Evolutionary conservation across 2,113 vertebrate species (phyloP), one percentile per base, ranked within the genome.

Genomic region (Butastur rufipennis): DNA sequence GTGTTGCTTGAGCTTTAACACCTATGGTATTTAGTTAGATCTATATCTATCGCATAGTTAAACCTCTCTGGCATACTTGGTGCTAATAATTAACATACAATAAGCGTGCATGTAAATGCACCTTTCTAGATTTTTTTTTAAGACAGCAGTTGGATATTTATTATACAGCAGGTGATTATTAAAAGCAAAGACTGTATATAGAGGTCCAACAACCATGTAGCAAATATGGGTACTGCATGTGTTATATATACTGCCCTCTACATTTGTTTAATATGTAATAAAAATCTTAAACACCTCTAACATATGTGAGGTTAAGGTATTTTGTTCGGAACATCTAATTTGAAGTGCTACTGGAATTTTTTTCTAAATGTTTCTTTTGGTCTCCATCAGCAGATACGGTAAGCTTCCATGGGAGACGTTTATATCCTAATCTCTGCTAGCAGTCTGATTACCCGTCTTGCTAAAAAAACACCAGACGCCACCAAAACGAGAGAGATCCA

Each of bases 1-100:
- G 61, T 81, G 93, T 89, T 81, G 90, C 95, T 86, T 74, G 74
- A 95, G 91, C 88, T 75, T 53, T 21, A 45, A 40, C 86, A 94
- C 93, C 79, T 82, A 61, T 77, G 77, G 82, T 22, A 8, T 32
- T 87, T 59, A 47, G 27, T 29, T 55, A 70, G 91, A 68, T 90
- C 95, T 70, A 2, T 40, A 68, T 36, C 93, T 62, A 40, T 26
- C 7, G 38, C 59, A 20, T 23, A 10, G 53, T 52, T 43, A 45
- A 52, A 34, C 32, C 65, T 84, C 56, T 8, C 81, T 25, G 71
- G 43, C 42, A 5, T 36, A 11, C 38, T 16, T 11, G 43, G 36
- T 5, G 81, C 83, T 86, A 47, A 77, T 66, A 63, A 87, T 93
- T 72, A 91, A 10, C 80, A 48, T 32, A 45, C 56, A 59, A 77